Evolutionary conservation across 2,797 vertebrate species (phyloP), one percentile per base, ranked within the genome.

Genomic region (Halcyon chelicuti): DNA sequence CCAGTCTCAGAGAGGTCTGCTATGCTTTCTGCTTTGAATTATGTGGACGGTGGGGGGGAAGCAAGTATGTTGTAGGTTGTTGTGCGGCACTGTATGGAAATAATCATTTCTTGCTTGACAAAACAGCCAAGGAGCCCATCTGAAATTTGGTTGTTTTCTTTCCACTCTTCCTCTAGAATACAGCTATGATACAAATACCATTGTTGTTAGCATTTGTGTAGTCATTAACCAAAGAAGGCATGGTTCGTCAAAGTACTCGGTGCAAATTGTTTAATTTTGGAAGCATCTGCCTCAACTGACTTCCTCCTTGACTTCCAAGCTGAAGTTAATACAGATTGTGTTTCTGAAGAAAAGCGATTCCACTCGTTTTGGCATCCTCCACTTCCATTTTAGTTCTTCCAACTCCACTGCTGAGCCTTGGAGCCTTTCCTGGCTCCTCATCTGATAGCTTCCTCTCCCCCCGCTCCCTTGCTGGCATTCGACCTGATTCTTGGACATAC

Each of bases 371-470:
- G 95, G 93, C 93, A 93, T 76, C 74, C 14, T 31, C 37, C 11
- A 4, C 66, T 92, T 82, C 90, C 76, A 88, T 88, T 94, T 95
- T 71, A 76, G 37, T 84, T 90, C 86, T 95, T 95, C 71, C 80
- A 93, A 20, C 28, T 54, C 66, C 66, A 51, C 63, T 90, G 0
- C 21, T 78, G 83, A 92, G 94, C 66, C 70, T 86, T 88, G 67
- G 90, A 96, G 74, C 33, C 58, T 93, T 92, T 92, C 29, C 86
- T 96, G 91, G 88, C 95, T 79, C 67, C 95, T 74, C 67, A 71
- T 88, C 80, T 63, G 86, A 94, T 95, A 88, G 91, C 77, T 95
- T 94, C 88, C 93, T 94, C 76, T 90, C 60, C 42, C 25, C 35
- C 61, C 0, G 70, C 70, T 94, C 76, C 44, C 63, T 94, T 93